phyloP scores from a whole-genome alignment of 2,797 vertebrate genomes.

The Echiichthys vipera region DNA sequence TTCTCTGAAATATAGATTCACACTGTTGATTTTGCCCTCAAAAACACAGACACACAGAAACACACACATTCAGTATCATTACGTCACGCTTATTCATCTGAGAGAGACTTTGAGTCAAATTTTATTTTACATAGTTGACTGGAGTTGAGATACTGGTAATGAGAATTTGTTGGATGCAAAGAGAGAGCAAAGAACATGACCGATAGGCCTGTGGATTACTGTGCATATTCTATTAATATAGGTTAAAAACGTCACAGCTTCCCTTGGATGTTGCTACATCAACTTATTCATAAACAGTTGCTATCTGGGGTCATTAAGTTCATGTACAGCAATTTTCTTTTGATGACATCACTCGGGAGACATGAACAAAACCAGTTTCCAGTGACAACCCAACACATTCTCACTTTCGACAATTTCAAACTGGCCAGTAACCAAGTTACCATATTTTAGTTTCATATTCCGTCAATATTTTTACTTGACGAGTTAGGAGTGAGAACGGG shows the following conservation, averaged over 20 bases:
- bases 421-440: too few species aligned
- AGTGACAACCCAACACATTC: too few species aligned
- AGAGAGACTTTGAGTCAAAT: too few species aligned
- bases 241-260: constrained; percentile 4
- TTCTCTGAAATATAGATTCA: constrained; percentile 23
- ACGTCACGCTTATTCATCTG: constrained; percentile 33
- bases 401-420: too few species aligned
- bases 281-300: constrained; percentile 6
- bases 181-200: constrained; percentile 35
- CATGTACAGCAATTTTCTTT: neutral
- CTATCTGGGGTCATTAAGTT: constrained; percentile 18
- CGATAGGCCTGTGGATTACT: constrained; percentile 7
- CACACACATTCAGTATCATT: constrained; percentile 15
- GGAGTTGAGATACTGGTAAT: too few species aligned
- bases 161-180: constrained; percentile 47
- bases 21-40: neutral
- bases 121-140: too few species aligned
- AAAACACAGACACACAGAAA: constrained; percentile 6
- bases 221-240: constrained; percentile 15
- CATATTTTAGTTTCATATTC: too few species aligned
- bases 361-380: neutral
- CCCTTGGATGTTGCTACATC: neutral
- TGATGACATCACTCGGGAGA: neutral
- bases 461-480: too few species aligned
- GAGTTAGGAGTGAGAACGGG: too few species aligned